Conservation (phyloP, 2,888 invertebrate species). For the Dryococelus australis region DNA sequence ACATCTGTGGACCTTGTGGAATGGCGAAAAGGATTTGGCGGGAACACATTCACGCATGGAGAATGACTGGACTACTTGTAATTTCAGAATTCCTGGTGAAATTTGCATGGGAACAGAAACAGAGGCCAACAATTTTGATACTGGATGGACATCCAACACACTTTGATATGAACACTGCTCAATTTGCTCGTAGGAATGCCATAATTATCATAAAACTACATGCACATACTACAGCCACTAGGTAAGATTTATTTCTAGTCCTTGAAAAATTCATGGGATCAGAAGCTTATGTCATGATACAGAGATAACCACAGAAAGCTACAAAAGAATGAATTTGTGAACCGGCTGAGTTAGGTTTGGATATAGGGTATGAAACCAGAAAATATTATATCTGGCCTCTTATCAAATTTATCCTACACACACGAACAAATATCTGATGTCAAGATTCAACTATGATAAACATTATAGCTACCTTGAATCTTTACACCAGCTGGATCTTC, state of each 20-base stretch:
- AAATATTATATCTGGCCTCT: too few relatives aligned
- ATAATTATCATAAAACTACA: neutral
- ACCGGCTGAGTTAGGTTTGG: neutral
- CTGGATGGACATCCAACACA: neutral
- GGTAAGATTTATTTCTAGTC: neutral
- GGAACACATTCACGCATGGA: neutral
- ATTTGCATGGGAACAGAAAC: too few relatives aligned
- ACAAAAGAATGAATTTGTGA: neutral
- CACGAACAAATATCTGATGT: neutral
- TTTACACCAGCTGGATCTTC: neutral
- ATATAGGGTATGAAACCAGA: neutral
- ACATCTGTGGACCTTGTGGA: neutral
- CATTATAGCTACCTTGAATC: too few relatives aligned
- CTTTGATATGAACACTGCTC: neutral
- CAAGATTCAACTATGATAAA: neutral
- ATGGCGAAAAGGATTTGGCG: neutral
- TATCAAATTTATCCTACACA: neutral
- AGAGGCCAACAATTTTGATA: neutral
- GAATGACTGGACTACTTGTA: too few relatives aligned
- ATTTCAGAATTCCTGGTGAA: too few relatives aligned
- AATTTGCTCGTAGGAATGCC: neutral
- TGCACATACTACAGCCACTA: neutral
- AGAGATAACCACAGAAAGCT: neutral
- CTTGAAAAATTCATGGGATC: conserved; percentile 4
- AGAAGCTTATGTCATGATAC: neutral